Evolutionary conservation across 2,888 invertebrate genomes (phyloP).

Genomic region (Synanthedon formicaeformis): DNA sequence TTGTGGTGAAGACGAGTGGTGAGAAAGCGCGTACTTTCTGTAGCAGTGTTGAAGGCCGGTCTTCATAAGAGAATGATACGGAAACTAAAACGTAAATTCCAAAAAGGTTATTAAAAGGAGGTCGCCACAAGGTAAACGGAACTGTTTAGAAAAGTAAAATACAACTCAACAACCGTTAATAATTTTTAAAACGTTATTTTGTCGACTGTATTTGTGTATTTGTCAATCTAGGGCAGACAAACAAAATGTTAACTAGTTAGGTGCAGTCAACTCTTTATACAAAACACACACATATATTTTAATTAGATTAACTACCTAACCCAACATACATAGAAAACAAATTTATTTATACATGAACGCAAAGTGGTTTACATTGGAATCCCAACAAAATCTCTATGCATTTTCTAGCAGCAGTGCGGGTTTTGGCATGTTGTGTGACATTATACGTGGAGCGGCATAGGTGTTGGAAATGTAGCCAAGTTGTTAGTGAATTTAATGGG

Average conservation of each 20-base stretch:
- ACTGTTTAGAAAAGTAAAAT: too few species aligned
- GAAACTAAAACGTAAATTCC: too few species aligned
- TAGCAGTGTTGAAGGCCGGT: too few species aligned
- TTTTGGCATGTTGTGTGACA: conserved; percentile 4
- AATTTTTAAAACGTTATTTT: too few species aligned
- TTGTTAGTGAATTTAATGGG: conserved; percentile 13
- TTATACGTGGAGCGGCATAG: conserved; percentile 5
- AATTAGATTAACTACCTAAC: conserved; percentile 19
- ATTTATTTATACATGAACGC: conserved; percentile 13
- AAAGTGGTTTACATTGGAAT: conserved; percentile 10
- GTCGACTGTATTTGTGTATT: conserved; percentile 3
- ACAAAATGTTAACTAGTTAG: background rate
- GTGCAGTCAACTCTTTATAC: conserved; percentile 24
- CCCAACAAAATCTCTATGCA: conserved; percentile 11
- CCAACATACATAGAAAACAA: conserved; percentile 10
- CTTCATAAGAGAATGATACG: too few species aligned
- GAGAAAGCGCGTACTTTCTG: too few species aligned
- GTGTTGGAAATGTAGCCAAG: conserved; percentile 9
- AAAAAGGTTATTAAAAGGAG: too few species aligned
- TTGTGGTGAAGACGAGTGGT: too few species aligned
- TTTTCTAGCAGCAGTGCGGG: conserved; percentile 7
- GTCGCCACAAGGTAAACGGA: too few species aligned
- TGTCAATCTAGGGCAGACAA: conserved; percentile 5
- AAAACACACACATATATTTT: conserved; percentile 17
- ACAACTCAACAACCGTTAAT: too few species aligned